A percentile compares a stretch with the other conserved stretches of the same genome.
Conservation (phyloP, 1,140 invertebrate genomes). For the Drosophila murphyi region DNA sequence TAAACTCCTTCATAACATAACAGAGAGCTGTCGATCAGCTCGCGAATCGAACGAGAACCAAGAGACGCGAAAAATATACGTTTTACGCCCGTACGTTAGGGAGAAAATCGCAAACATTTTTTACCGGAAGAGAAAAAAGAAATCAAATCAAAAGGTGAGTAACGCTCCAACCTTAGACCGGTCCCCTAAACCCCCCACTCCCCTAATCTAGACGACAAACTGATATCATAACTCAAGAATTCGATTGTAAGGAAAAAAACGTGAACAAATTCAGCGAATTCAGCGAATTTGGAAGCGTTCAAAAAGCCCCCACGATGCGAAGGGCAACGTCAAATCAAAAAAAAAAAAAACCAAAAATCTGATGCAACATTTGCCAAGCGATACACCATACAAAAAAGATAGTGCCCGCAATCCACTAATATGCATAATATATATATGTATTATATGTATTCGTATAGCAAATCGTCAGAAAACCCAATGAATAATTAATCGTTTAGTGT, state of each 20-base stretch:
- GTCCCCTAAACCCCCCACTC: neutral
- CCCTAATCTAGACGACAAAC: neutral
- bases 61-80: slow-evolving; percentile 35
- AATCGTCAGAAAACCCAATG: slow-evolving; percentile 51
- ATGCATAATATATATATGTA: slow-evolving; percentile 42
- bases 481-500: slow-evolving; percentile 65
- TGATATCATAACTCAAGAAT: slow-evolving; percentile 19
- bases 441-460: neutral
- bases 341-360: slow-evolving; percentile 43
- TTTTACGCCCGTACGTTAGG: slow-evolving; percentile 53
- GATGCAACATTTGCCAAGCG: slow-evolving; percentile 66
- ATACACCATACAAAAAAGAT: slow-evolving; percentile 48
- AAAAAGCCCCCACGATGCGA: slow-evolving; percentile 43
- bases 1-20: slow-evolving; percentile 84
- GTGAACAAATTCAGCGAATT: slow-evolving; percentile 9
- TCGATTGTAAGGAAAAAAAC: slow-evolving; percentile 14
- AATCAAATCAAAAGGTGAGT: slow-evolving; percentile 80
- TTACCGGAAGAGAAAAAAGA: slow-evolving; percentile 83
- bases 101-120: slow-evolving; percentile 80
- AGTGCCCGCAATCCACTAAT: neutral
- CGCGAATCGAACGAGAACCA: slow-evolving; percentile 25
- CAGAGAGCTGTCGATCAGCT: slow-evolving; percentile 45
- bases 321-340: slow-evolving; percentile 57
- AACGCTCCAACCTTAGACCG: neutral
- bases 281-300: slow-evolving; percentile 10